Evolutionary conservation across 2,113 vertebrate genomes (phyloP).

Genomic region (Aplodontia rufa): DNA sequence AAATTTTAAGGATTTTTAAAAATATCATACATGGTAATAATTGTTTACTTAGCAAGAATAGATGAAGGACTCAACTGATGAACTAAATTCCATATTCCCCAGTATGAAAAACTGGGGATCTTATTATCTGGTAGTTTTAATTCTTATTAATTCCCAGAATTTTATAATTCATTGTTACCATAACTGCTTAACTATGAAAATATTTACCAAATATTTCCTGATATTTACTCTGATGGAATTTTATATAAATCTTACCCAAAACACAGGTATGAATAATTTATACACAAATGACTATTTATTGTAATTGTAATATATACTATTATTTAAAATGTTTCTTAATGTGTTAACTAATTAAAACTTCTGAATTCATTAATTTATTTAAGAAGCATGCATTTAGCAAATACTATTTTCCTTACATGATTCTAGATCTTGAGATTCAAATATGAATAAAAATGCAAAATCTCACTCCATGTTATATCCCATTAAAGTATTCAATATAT

Average conservation of each 20-base stretch:
- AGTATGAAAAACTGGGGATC: neutral
- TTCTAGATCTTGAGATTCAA: neutral
- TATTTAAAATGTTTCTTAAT: neutral
- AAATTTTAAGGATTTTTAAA: neutral
- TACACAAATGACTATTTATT: neutral
- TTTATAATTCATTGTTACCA: neutral
- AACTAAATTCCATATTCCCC: neutral
- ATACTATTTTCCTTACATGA: neutral
- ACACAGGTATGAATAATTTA: neutral
- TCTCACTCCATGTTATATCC: neutral
- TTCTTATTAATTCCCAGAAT: neutral
- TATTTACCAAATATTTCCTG: neutral
- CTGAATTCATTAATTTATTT: neutral
- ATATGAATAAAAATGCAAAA: neutral
- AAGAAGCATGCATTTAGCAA: neutral
- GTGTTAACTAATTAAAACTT: neutral
- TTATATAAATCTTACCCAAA: neutral
- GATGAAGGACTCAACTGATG: neutral
- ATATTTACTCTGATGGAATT: neutral
- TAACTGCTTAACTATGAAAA: neutral
- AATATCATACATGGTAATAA: neutral
- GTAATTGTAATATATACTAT: neutral
- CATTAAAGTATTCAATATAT: neutral
- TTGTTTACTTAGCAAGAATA: neutral
- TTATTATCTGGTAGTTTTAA: neutral